phyloP scores from a whole-genome alignment of 2,113 vertebrate genomes.

The Osmerus mordax region DNA sequence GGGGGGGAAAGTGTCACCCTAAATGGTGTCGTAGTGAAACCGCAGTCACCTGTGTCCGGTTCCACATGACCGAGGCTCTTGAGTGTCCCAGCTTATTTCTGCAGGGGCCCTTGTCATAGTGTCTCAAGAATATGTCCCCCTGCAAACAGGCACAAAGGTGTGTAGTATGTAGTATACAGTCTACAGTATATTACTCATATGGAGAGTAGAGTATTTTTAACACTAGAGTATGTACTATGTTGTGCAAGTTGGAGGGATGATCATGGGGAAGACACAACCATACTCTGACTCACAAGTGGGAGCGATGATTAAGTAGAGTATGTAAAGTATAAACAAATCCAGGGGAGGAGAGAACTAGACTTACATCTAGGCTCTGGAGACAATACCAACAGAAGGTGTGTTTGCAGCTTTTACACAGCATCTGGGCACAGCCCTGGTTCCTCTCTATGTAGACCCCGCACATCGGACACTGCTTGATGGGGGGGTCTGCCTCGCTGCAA shows the following conservation, averaged over 20 bases:
- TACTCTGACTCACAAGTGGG: no score
- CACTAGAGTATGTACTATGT: no score
- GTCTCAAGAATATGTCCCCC: constrained; percentile 96
- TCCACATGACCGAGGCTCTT: constrained; percentile 95
- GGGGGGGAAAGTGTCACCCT: no score
- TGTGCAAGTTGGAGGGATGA: no score
- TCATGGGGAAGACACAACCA: no score
- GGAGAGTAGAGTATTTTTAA: no score
- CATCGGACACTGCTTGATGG: constrained; percentile 92
- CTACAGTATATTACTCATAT: no score
- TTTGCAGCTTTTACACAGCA: constrained; percentile 98
- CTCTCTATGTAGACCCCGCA: constrained; percentile 92
- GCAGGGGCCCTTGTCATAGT: constrained; percentile 96
- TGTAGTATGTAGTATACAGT: no score
- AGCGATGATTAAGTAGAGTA: background rate
- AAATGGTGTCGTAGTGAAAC: no score
- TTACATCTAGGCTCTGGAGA: constrained; percentile 92
- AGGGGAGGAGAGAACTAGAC: constrained; percentile 43
- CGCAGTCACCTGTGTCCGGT: constrained; percentile 86
- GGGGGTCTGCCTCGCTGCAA: constrained; percentile 68
- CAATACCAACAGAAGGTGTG: constrained; percentile 99
- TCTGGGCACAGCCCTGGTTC: constrained; percentile 96
- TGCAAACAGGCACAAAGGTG: constrained; percentile 54
- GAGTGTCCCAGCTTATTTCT: constrained; percentile 97
- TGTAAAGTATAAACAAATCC: background rate